Percentiles rank a stretch among this genome's conserved stretches.
phyloP scores from a whole-genome alignment of 2,797 vertebrate genomes.

The Discoglossus pictus region DNA sequence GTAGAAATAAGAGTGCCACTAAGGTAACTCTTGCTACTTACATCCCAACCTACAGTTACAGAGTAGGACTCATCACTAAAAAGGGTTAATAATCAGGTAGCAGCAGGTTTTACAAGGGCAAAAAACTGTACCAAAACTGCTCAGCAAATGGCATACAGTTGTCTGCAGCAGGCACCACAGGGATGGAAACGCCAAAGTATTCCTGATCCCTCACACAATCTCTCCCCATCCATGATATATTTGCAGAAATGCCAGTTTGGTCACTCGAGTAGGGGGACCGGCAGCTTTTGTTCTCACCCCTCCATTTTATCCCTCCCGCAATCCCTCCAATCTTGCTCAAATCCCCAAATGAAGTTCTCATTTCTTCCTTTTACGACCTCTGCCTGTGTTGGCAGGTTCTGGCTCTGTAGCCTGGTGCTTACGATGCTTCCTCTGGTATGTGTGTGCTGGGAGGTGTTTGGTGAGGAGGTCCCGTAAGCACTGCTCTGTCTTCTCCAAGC shows the following conservation, averaged over 20 bases:
- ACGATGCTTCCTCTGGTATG: conserved; percentile 79
- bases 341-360: conserved; percentile 60
- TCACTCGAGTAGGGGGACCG: conserved; percentile 16
- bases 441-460: conserved; percentile 87
- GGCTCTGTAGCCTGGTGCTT: conserved; percentile 74
- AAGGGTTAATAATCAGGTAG: conserved; percentile 1
- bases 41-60: not conserved
- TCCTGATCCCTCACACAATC: conserved; percentile 7
- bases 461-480: conserved; percentile 85
- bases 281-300: conserved; percentile 18
- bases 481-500: conserved; percentile 90
- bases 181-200: conserved; percentile 5
- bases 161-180: conserved; percentile 20
- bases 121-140: not conserved
- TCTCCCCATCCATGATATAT: conserved; percentile 21
- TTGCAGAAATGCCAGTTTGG: conserved; percentile 28
- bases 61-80: conserved; percentile 1
- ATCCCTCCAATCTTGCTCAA: no score
- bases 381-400: conserved; percentile 69
- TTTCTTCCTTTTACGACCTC: conserved; percentile 72
- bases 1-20: no score
- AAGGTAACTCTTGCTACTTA: no score
- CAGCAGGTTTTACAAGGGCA: not conserved
- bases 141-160: conserved; percentile 1
- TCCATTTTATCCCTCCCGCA: conserved; percentile 5